Evolutionary conservation across 2,888 invertebrate species (phyloP).

Genomic region (Coleophora flavipennella): DNA sequence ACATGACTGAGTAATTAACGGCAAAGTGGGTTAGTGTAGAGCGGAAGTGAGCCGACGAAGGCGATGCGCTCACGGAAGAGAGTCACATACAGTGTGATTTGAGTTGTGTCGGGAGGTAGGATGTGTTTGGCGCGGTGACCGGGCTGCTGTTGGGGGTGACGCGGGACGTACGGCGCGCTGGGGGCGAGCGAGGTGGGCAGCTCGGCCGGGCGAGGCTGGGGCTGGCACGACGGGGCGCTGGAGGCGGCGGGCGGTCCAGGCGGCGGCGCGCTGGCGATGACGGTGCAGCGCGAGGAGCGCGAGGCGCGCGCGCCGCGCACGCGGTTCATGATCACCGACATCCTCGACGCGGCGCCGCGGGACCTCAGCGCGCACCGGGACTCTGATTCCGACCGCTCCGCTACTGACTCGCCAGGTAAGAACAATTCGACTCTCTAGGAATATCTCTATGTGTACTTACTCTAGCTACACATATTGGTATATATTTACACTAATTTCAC

Average conservation of each 20-base stretch:
- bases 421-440: too few relatives aligned
- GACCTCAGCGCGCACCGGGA: conserved; percentile 73
- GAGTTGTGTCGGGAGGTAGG: conserved; percentile 4
- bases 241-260: conserved; percentile 47
- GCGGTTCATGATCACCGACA: conserved; percentile 93
- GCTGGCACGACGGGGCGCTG: conserved; percentile 45
- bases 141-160: conserved; percentile 18
- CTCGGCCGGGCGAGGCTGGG: conserved; percentile 33
- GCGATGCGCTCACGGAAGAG: conserved; percentile 24
- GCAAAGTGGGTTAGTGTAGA: conserved; percentile 11
- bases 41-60: conserved; percentile 10
- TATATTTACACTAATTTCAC: too few relatives aligned
- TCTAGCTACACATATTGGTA: too few relatives aligned
- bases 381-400: conserved; percentile 71
- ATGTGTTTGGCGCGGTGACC: conserved; percentile 22
- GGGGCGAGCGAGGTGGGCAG: conserved; percentile 48
- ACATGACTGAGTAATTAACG: conserved; percentile 6
- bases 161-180: conserved; percentile 31
- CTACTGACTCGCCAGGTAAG: conserved; percentile 69
- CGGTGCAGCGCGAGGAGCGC: conserved; percentile 78
- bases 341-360: conserved; percentile 75
- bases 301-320: conserved; percentile 82
- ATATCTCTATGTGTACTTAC: too few relatives aligned
- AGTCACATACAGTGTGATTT: conserved; percentile 5
- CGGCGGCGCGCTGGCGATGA: conserved; percentile 72